Conservation (phyloP, 2,888 invertebrate species). For the Brachylomia viminalis region DNA sequence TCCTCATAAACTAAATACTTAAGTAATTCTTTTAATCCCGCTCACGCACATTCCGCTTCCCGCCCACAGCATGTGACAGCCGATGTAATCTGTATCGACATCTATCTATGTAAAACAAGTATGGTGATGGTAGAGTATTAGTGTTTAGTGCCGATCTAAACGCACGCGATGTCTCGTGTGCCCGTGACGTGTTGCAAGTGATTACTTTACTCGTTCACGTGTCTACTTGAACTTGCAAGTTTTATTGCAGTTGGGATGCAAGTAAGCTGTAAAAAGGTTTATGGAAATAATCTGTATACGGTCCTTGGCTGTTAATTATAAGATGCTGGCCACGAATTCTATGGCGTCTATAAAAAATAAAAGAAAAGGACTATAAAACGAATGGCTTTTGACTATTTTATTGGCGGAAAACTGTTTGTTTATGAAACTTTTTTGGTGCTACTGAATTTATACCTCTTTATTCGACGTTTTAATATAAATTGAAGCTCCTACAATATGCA, state of each 20-base stretch:
- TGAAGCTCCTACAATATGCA: background rate
- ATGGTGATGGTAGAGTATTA: slow-evolving; percentile 57
- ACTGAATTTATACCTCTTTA: background rate
- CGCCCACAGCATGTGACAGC: slow-evolving; percentile 34
- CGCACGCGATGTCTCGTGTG: slow-evolving; percentile 61
- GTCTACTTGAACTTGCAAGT: slow-evolving; percentile 19
- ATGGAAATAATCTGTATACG: background rate
- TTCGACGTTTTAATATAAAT: background rate
- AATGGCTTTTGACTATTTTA: background rate
- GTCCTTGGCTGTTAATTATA: background rate
- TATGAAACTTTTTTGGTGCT: background rate
- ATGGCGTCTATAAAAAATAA: background rate
- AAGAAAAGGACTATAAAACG: background rate
- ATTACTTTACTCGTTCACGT: slow-evolving; percentile 31
- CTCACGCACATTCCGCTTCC: slow-evolving; percentile 47
- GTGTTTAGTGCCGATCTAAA: slow-evolving; percentile 60
- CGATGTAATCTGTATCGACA: slow-evolving; percentile 51
- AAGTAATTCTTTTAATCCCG: slow-evolving; percentile 13
- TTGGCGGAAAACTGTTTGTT: background rate
- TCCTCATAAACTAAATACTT: slow-evolving; percentile 6
- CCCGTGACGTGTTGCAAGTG: slow-evolving; percentile 47
- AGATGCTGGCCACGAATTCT: background rate
- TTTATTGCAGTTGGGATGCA: slow-evolving; percentile 4
- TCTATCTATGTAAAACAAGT: slow-evolving; percentile 59
- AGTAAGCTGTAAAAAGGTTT: slow-evolving; percentile 30